Percentiles rank a stretch among this genome's conserved stretches.
Conservation (phyloP, 1,140 invertebrate genomes). For the Paralvinella palmiformis region DNA sequence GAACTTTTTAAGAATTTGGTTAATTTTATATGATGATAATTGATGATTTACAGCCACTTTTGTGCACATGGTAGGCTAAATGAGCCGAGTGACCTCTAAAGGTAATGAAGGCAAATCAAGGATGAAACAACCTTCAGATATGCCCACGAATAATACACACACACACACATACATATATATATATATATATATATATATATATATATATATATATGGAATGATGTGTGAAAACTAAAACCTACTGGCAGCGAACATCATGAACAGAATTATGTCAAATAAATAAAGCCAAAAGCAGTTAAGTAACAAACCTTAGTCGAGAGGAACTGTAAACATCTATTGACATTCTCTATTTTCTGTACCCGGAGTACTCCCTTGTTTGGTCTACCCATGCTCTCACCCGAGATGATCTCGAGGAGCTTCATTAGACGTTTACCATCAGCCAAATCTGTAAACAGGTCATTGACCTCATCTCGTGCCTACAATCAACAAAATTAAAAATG, state of each 20-base stretch:
- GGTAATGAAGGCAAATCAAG: no score
- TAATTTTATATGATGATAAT: no score
- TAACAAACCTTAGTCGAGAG: constrained; percentile 90
- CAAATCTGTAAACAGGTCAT: constrained; percentile 93
- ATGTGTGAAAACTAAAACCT: no score
- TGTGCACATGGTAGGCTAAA: no score
- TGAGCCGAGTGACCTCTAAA: no score
- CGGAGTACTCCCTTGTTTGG: constrained; percentile 95
- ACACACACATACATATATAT: neutral
- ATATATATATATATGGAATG: no score
- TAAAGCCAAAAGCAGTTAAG: no score
- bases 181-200: neutral
- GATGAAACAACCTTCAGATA: no score
- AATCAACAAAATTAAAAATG: constrained; percentile 14
- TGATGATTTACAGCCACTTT: no score
- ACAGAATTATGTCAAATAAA: no score
- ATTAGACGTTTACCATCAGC: constrained; percentile 91
- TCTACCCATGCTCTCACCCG: constrained; percentile 91
- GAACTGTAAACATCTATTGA: constrained; percentile 96
- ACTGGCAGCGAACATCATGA: neutral
- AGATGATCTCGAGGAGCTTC: constrained; percentile 97
- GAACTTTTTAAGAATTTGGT: no score
- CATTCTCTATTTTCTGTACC: constrained; percentile 99
- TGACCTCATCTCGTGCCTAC: constrained; percentile 59
- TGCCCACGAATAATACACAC: no score